Evolutionary conservation across 1,140 invertebrate species (phyloP), one percentile per base, ranked within the genome.

Genomic region (Diabrotica virgifera): DNA sequence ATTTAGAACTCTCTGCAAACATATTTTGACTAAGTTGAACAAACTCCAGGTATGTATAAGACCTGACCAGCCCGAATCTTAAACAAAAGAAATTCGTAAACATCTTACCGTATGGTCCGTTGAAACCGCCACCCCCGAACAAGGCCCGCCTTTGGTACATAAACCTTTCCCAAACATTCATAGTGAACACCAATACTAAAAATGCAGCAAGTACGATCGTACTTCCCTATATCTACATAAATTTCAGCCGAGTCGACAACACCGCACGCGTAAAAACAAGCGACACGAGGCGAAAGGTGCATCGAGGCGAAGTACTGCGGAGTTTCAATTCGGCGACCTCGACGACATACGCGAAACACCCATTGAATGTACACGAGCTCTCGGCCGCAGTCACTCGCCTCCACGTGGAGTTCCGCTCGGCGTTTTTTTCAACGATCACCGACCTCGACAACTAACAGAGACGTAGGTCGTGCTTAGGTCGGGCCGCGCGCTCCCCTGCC

Each of bases 391-490:
- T 81, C 71, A 72, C 65, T 74, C 72, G 79, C 80, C 80, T 76
- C 79, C 80, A 81, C 80, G 80, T 80, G 80, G 51, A 54, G 60
- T 53, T 38, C 51, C 51, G 60, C 52, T 36, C 36, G 11, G 36
- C 24, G 64, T 74, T 77, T 77, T 78, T 77, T 72, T 69, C 71
- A 72, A 75, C 74, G 78, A 79, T 73, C 77, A 74, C 76, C 78
- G 80, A 80, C 79, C 80, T 81, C 78, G 76, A 73, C 79, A 80
- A 80, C 77, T 70, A 71, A 69, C 76, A 72, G 75, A 76, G 75
- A 73, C 72, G 77, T 80, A 79, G 77, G 78, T 77, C 75, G 74
- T 68, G 61, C 56, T 59, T 50, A 64, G 50, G 59, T 59, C 46
- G 52, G 6, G n/a, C 52, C 61, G 35, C 61, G 5, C 11, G 36